Percentiles rank a stretch among this genome's conserved stretches.
These are phyloP conservation scores for Huso huso DNA, from an alignment of 2,797 vertebrate genomes.

Conservation along the genomic window DNA sequence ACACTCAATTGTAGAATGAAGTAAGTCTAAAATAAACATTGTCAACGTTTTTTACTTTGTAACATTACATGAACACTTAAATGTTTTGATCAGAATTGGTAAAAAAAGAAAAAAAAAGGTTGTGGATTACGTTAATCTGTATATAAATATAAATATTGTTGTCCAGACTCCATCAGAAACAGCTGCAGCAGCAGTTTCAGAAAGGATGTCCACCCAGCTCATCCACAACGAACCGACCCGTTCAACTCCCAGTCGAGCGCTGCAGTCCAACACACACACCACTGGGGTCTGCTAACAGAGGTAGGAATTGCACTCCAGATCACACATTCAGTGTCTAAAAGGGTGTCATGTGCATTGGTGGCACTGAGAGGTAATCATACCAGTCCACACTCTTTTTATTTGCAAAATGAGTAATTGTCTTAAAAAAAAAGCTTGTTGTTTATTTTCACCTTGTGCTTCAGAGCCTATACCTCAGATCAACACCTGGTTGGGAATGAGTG, in stretches of 20 bases:
- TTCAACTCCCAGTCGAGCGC: slow-evolving; percentile 49
- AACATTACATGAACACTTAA: too few species aligned
- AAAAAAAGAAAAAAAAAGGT: background rate
- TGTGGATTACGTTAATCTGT: background rate
- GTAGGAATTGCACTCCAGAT: slow-evolving; percentile 34
- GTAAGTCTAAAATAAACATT: too few species aligned
- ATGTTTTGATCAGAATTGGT: too few species aligned
- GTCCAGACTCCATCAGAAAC: slow-evolving; percentile 84
- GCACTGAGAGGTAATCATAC: too few species aligned
- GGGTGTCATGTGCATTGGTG: too few species aligned
- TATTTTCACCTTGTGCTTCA: slow-evolving; percentile 32
- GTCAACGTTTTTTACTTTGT: too few species aligned
- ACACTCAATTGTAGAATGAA: too few species aligned
- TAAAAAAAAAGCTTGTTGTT: slow-evolving; percentile 11
- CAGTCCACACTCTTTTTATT: background rate
- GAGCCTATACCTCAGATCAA: slow-evolving; percentile 71
- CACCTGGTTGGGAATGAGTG: slow-evolving; percentile 66
- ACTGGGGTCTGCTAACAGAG: slow-evolving; percentile 39
- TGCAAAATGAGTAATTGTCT: slow-evolving; percentile 14
- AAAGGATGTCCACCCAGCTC: slow-evolving; percentile 41
- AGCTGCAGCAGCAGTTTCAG: slow-evolving; percentile 72
- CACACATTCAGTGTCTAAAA: too few species aligned
- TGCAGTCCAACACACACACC: slow-evolving; percentile 43
- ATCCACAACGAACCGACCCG: slow-evolving; percentile 49
- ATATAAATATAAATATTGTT: slow-evolving; percentile 10